These are phyloP conservation scores for Trichosurus vulpecula DNA, from an alignment of 2,797 vertebrate genomes.

Conservation along the genomic window DNA sequence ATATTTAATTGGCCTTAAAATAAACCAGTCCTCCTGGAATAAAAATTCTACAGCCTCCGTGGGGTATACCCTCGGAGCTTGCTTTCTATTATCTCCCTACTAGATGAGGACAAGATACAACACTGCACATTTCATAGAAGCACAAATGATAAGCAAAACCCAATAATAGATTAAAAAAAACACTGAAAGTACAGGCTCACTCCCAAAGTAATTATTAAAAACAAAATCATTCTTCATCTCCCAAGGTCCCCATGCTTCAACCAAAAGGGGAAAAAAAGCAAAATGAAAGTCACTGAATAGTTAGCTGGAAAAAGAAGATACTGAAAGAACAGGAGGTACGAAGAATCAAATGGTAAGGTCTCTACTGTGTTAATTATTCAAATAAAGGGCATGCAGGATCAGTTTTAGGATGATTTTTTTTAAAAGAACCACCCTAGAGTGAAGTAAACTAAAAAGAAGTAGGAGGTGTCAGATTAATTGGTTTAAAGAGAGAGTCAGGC, in stretches of 20 bases:
- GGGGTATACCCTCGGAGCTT: not conserved
- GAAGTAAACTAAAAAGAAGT: conserved; percentile 24
- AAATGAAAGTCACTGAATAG: not conserved
- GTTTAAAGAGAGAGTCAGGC: conserved; percentile 39
- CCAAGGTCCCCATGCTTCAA: not conserved
- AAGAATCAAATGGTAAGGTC: not conserved
- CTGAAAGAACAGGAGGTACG: not conserved
- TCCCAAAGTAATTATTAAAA: conserved; percentile 5
- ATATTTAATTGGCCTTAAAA: not conserved
- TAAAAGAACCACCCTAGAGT: not conserved
- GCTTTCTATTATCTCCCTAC: not conserved
- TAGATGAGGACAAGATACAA: conserved; percentile 1
- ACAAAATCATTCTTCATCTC: not conserved
- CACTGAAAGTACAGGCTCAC: not conserved
- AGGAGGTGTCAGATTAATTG: conserved; percentile 45
- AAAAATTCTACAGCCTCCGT: not conserved
- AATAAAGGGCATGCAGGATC: not conserved
- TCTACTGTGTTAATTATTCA: not conserved
- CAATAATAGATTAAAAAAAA: not conserved
- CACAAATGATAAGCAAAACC: conserved; percentile 14
- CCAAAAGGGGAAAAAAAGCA: not conserved
- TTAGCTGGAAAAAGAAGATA: not conserved
- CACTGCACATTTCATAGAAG: not conserved
- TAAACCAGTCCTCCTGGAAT: not conserved
- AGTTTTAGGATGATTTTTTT: not conserved